Percentiles rank a stretch among this genome's conserved stretches.
phyloP scores from a whole-genome alignment of 1,140 invertebrate species.

The Caenorhabditis inopinata region DNA sequence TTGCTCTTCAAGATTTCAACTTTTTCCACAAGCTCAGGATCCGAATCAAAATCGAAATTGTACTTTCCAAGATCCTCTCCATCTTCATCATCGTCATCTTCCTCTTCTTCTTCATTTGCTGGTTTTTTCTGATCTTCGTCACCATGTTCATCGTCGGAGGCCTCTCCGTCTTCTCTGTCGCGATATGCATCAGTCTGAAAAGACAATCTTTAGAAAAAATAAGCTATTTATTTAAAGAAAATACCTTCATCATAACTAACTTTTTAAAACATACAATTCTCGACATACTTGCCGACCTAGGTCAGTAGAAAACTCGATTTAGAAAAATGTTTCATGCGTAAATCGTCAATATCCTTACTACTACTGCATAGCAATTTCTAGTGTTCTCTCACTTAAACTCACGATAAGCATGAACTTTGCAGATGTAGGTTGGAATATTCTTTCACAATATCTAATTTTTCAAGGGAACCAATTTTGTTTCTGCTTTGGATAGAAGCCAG shows the following conservation, averaged over 20 bases:
- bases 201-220: not conserved
- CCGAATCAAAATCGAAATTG: conserved; percentile 42
- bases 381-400: no score
- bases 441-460: not conserved
- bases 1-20: conserved; percentile 34
- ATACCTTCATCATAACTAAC: no score
- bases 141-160: conserved; percentile 65
- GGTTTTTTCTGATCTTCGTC: conserved; percentile 17
- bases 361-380: no score
- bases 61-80: conserved; percentile 68
- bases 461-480: not conserved
- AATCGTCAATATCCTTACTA: no score
- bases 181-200: not conserved
- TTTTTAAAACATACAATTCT: no score
- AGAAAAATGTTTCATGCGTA: no score
- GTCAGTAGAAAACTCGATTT: no score
- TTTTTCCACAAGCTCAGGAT: conserved; percentile 43
- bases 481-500: not conserved
- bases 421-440: no score
- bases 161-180: conserved; percentile 45
- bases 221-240: no score
- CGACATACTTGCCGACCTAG: no score
- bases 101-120: conserved; percentile 64
- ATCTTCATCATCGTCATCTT: conserved; percentile 62
- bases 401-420: no score